Conservation (phyloP, 2,797 vertebrate species). For the Phoxinus dragarum region DNA sequence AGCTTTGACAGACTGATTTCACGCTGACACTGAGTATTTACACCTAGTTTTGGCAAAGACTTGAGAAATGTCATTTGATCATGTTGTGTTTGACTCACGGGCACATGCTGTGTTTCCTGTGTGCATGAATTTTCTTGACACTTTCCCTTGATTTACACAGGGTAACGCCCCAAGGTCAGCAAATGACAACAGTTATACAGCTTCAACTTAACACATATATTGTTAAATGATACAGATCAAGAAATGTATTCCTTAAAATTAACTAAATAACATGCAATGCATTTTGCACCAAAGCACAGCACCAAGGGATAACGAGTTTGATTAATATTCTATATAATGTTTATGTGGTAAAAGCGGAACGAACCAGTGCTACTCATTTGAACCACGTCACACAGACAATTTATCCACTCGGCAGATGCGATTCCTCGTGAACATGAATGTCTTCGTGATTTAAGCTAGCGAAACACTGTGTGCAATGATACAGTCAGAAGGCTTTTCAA, state of each 20-base stretch:
- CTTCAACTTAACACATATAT: not conserved
- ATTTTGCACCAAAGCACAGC: not conserved
- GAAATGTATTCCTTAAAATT: no score
- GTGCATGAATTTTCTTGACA: not conserved
- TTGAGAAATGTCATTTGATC: not conserved
- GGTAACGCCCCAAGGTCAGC: not conserved
- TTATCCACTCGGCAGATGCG: no score
- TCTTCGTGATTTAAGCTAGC: no score
- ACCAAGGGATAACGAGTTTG: not conserved
- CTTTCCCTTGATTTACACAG: not conserved
- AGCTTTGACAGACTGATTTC: not conserved
- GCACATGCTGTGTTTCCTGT: not conserved
- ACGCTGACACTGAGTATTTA: not conserved
- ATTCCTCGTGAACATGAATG: no score
- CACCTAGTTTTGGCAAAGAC: not conserved
- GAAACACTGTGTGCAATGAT: no score
- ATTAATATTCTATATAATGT: no score
- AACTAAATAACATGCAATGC: not conserved
- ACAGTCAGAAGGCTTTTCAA: no score
- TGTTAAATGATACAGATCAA: not conserved
- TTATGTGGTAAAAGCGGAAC: no score
- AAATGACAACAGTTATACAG: not conserved
- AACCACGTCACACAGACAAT: no score
- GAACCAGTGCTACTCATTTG: no score
- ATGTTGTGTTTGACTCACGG: not conserved